These are phyloP conservation scores for Gallinago nigripennis DNA, from an alignment of 2,797 vertebrate species.

Conservation along the genomic window DNA sequence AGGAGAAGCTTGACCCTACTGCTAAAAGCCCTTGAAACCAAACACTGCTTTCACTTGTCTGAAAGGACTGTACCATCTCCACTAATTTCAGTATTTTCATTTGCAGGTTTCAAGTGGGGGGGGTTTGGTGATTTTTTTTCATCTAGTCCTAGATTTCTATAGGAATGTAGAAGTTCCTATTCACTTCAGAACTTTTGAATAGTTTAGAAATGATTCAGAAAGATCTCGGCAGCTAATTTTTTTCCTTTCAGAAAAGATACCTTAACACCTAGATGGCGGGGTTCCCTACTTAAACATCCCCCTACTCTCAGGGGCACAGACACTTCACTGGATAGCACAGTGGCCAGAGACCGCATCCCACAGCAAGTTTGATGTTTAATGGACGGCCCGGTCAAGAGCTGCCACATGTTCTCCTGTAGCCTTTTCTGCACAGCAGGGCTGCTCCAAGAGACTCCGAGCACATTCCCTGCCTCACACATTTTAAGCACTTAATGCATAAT, in stretches of 20 bases:
- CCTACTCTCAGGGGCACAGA: neutral
- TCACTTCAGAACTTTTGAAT: neutral
- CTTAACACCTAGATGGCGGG: rapidly evolving
- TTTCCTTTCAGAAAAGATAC: neutral
- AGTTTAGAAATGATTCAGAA: neutral
- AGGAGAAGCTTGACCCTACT: neutral
- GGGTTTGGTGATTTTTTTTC: neutral
- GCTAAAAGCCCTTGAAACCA: neutral
- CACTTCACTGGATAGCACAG: neutral
- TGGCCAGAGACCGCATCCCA: neutral
- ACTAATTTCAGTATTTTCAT: neutral
- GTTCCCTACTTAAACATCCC: neutral
- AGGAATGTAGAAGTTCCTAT: neutral
- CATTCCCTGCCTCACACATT: neutral
- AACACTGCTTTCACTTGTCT: neutral
- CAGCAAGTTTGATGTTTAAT: neutral
- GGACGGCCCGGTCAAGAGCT: neutral
- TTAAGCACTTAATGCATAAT: neutral
- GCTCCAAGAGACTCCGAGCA: neutral
- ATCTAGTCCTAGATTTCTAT: neutral
- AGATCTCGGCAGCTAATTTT: neutral
- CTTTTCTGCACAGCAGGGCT: neutral
- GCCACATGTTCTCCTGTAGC: rapidly evolving
- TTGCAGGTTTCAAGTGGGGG: neutral
- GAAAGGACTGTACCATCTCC: neutral